Evolutionary conservation across 2,113 vertebrate species (phyloP).

Genomic region (Rutilus rutilus): DNA sequence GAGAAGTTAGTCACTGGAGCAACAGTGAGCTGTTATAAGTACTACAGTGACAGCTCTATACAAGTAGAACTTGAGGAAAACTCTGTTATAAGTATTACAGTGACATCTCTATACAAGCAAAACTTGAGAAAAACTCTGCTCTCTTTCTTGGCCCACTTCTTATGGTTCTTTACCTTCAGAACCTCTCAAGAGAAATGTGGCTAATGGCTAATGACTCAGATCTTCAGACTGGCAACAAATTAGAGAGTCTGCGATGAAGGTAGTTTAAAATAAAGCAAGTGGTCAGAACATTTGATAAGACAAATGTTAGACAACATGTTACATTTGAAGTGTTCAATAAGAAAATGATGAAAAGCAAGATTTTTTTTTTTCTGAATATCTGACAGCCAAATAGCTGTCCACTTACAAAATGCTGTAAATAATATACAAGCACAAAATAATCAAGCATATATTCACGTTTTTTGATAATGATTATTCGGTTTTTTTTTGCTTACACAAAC

Average conservation of each 20-base stretch:
- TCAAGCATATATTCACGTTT: not conserved
- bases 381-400: not conserved
- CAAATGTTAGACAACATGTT: not conserved
- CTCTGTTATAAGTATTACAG: not conserved
- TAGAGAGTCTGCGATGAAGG: not conserved
- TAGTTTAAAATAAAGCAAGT: slow-evolving; percentile 6
- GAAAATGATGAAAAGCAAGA: not conserved
- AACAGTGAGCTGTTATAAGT: not conserved
- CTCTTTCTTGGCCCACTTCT: not conserved
- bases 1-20: too few species aligned
- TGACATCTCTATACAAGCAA: too few species aligned
- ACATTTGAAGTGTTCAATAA: not conserved
- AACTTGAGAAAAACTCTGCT: not conserved
- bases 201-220: slow-evolving; percentile 33
- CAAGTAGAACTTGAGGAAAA: not conserved
- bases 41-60: not conserved
- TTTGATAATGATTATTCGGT: not conserved
- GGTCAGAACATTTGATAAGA: not conserved
- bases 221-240: slow-evolving; percentile 36
- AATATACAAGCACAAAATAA: not conserved
- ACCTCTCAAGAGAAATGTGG: slow-evolving; percentile 1
- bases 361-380: not conserved
- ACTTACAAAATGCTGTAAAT: not conserved
- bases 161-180: not conserved
- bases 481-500: not conserved